Conservation (phyloP, 2,797 vertebrate genomes). For the Arctocebus calabarensis region DNA sequence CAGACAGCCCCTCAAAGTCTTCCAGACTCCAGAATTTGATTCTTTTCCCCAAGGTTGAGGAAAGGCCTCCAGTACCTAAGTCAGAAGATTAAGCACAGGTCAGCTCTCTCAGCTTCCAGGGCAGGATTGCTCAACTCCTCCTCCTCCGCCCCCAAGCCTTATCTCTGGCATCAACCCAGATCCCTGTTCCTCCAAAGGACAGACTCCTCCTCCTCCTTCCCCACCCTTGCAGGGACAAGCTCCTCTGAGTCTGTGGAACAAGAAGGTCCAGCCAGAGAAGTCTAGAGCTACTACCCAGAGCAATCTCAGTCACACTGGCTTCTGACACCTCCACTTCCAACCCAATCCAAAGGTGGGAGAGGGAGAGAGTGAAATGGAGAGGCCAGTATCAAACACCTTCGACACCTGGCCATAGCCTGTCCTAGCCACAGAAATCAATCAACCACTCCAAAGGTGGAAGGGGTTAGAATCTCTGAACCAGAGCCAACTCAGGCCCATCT, state of each 20-base stretch:
- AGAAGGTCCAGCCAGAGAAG: neutral
- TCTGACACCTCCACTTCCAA: neutral
- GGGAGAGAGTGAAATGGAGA: neutral
- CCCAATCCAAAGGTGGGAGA: neutral
- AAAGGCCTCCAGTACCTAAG: neutral
- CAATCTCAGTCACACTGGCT: neutral
- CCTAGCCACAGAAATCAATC: neutral
- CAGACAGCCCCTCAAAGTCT: neutral
- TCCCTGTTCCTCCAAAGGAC: slow-evolving; percentile 13
- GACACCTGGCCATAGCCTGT: slow-evolving; percentile 46
- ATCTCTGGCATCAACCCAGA: slow-evolving; percentile 77
- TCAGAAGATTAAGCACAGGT: slow-evolving; percentile 36
- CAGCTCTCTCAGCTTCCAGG: slow-evolving; percentile 27
- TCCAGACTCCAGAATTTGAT: neutral
- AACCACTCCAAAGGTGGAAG: neutral
- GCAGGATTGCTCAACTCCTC: slow-evolving; percentile 57
- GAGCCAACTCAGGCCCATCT: neutral
- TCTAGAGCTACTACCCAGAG: neutral
- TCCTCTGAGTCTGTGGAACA: neutral
- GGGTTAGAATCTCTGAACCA: neutral
- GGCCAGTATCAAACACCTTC: neutral
- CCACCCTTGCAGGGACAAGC: accelerated
- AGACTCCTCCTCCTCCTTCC: neutral
- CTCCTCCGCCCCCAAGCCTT: slow-evolving; percentile 54
- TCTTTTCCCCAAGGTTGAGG: neutral